Evolutionary conservation across 2,888 invertebrate genomes (phyloP).

Genomic region (Drosophila sordidula): DNA sequence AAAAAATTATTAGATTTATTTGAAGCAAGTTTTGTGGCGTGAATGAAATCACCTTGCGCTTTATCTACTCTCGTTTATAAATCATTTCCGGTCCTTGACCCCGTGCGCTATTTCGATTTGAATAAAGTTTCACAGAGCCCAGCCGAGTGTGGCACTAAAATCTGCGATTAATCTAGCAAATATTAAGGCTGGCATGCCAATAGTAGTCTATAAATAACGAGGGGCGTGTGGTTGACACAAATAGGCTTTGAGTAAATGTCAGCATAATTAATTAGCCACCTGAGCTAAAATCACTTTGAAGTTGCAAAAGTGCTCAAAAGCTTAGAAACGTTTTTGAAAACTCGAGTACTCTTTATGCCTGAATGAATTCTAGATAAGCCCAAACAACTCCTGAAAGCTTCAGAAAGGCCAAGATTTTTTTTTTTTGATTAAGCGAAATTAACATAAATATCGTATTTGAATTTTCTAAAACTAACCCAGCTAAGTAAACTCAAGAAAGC

Average conservation of each 20-base stretch:
- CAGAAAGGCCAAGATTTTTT: too few relatives aligned
- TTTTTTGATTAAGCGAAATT: too few relatives aligned
- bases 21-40: neutral
- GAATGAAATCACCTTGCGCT: constrained; percentile 6
- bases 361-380: too few relatives aligned
- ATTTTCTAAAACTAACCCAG: too few relatives aligned
- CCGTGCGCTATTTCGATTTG: constrained; percentile 6
- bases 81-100: constrained; percentile 36
- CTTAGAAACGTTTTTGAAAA: too few relatives aligned
- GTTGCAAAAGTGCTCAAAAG: too few relatives aligned
- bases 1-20: constrained; percentile 13
- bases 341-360: too few relatives aligned
- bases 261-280: too few relatives aligned
- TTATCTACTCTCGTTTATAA: constrained; percentile 25
- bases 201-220: neutral
- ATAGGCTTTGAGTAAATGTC: too few relatives aligned
- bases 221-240: neutral
- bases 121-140: constrained; percentile 1
- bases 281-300: too few relatives aligned
- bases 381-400: too few relatives aligned
- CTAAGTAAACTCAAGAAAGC: neutral
- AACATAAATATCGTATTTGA: too few relatives aligned
- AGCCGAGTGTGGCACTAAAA: neutral
- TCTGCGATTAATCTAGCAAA: constrained; percentile 6
- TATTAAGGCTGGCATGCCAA: neutral